Conservation (phyloP, 2,888 invertebrate species). For the Xanthorhoe spadicearia region DNA sequence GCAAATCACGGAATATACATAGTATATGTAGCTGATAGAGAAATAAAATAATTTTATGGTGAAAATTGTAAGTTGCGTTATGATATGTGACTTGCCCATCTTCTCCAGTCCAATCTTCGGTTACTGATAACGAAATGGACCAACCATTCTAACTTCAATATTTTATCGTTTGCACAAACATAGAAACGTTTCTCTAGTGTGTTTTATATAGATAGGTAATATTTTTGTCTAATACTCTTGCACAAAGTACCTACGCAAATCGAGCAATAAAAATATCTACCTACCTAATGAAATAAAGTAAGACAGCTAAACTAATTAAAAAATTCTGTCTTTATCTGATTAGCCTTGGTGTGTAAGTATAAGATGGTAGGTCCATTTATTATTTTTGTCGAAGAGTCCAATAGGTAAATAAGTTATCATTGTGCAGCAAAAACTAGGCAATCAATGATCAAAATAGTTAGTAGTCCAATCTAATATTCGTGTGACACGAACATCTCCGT, state of each 20-base stretch:
- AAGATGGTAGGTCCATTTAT: constrained; percentile 16
- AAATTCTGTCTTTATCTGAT: neutral
- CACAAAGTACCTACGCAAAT: neutral
- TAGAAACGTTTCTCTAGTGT: neutral
- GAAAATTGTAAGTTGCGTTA: constrained; percentile 85
- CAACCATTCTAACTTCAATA: constrained; percentile 7
- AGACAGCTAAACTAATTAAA: neutral
- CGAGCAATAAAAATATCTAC: neutral
- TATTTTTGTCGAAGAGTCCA: constrained; percentile 7
- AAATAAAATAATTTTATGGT: constrained; percentile 80
- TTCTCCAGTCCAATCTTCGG: constrained; percentile 43
- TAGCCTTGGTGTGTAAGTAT: neutral
- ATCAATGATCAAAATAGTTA: constrained; percentile 1
- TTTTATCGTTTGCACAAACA: neutral
- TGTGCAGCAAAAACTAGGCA: constrained; percentile 37
- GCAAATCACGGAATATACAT: constrained; percentile 84
- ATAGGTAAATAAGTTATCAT: constrained; percentile 22
- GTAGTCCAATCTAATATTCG: constrained; percentile 12
- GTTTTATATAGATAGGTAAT: neutral
- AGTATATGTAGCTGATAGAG: constrained; percentile 82
- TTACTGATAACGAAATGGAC: constrained; percentile 12
- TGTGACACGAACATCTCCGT: constrained; percentile 51
- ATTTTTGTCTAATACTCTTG: neutral
- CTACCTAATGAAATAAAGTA: neutral
- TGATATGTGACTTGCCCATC: constrained; percentile 77